Evolutionary conservation across 2,888 invertebrate species (phyloP).

Genomic region (Vanessa cardui): DNA sequence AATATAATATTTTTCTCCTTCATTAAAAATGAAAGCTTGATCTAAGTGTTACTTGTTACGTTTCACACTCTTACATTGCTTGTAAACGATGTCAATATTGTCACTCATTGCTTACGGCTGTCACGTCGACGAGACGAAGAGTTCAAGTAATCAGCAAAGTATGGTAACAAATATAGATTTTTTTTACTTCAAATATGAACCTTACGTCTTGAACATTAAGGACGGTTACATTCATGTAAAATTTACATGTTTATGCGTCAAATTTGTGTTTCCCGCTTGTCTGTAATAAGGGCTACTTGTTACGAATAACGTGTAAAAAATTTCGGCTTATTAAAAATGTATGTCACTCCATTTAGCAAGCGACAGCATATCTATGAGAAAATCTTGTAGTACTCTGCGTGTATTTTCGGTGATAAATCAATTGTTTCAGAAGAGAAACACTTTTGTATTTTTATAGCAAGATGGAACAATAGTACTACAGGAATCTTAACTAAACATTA

Average conservation of each 20-base stretch:
- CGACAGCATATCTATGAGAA: too few relatives aligned
- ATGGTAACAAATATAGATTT: conserved; percentile 1
- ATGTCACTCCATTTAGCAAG: too few relatives aligned
- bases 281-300: not conserved
- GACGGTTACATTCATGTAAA: not conserved
- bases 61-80: conserved; percentile 10
- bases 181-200: conserved; percentile 5
- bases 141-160: conserved; percentile 20
- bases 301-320: too few relatives aligned
- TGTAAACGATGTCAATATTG: conserved; percentile 24
- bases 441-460: too few relatives aligned
- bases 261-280: not conserved
- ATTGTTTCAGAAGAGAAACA: too few relatives aligned
- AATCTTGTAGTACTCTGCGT: too few relatives aligned
- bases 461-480: too few relatives aligned
- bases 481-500: too few relatives aligned
- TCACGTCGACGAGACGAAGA: conserved; percentile 12
- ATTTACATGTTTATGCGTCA: not conserved
- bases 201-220: not conserved
- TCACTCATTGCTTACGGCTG: conserved; percentile 25
- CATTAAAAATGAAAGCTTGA: conserved; percentile 10
- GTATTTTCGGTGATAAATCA: too few relatives aligned
- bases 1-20: not conserved
- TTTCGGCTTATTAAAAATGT: too few relatives aligned
- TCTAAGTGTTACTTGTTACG: conserved; percentile 12